Base-by-base conservation (phyloP, 2,797 vertebrate genomes). In the Sebastiscus albofasciatus region DNA sequence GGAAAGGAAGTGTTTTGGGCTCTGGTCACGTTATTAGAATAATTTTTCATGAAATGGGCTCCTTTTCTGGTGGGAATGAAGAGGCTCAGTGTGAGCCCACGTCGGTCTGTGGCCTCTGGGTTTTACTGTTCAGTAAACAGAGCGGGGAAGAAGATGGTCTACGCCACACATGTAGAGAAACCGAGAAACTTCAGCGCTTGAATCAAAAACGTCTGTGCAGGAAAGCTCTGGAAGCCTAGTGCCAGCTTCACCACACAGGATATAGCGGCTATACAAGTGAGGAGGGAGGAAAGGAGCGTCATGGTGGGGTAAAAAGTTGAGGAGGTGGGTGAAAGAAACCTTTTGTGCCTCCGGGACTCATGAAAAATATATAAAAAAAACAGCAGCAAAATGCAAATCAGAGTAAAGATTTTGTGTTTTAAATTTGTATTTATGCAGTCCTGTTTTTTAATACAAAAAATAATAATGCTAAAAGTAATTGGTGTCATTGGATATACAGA, bases 111-210 rank as follows among this genome's bases (percentile, higher is more conserved):
- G 89, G 93, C 88, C 87, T 77, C 78, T 9, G 72, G 82, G 72
- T 93, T 95, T 93, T 86, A 89, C 89, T 87, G 84, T 69, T 91
- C 87, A 52, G 86, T 94, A 93, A 95, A 94, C 91, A 94, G 81
- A 88, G 62, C 34, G 10, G 83, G 71, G 84, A 90, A 82, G 85
- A 92, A 81, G 91, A 93, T 54, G 89, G 85, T 89, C 80, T 46
- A 80, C 60, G 78, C 90, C 93, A 89, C 92, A 93, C 92, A 91
- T 89, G 82, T 81, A 56, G 89, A 54, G 33, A 93, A 91, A 72
- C 84, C 61, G 4, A 84, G 80, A 82, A 91, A 86, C 75, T 67
- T 49, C 71, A 77, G 73, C 5, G 2, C 62, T 67, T 59, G 52
- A 90, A 92, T 92, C 73, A 80, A 87, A 91, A 95, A 71, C 84